A percentile compares a stretch with the other conserved stretches of the same genome.
Conservation (phyloP, 2,888 invertebrate species). For the Emmelina monodactyla region DNA sequence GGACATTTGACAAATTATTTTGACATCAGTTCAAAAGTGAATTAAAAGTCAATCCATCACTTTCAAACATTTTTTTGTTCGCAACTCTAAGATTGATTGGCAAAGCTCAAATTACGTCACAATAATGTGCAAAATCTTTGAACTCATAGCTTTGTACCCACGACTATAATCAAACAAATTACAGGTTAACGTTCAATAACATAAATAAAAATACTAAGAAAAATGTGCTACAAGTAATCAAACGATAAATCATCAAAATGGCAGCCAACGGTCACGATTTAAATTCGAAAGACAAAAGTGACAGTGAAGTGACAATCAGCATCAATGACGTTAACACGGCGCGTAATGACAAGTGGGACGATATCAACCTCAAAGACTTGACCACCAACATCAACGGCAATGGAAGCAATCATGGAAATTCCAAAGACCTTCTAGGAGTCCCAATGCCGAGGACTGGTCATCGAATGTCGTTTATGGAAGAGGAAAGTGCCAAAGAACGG, state of each 20-base stretch:
- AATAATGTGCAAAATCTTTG: too few relatives aligned
- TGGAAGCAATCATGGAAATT: too few relatives aligned
- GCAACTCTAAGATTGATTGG: too few relatives aligned
- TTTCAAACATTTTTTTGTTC: too few relatives aligned
- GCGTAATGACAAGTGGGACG: not conserved
- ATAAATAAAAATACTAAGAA: not conserved
- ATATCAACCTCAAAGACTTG: not conserved
- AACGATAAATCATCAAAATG: slow-evolving; percentile 8
- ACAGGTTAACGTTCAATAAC: too few relatives aligned
- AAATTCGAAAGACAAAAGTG: slow-evolving; percentile 9
- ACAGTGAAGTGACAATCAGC: not conserved
- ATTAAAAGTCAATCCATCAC: too few relatives aligned
- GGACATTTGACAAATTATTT: too few relatives aligned
- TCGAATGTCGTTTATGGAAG: slow-evolving; percentile 73
- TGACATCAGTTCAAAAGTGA: too few relatives aligned
- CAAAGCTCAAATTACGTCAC: too few relatives aligned
- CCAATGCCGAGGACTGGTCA: slow-evolving; percentile 33
- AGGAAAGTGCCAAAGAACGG: slow-evolving; percentile 71
- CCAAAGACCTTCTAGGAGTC: slow-evolving; percentile 26
- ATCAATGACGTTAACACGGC: slow-evolving; percentile 8
- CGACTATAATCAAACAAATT: too few relatives aligned
- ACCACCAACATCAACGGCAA: not conserved
- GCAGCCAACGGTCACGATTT: slow-evolving; percentile 12
- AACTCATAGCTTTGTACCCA: too few relatives aligned
- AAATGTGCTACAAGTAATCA: not conserved